A percentile compares a stretch with the other conserved stretches of the same genome.
Conservation (phyloP, 2,113 vertebrate genomes). For the Pimephales promelas region DNA sequence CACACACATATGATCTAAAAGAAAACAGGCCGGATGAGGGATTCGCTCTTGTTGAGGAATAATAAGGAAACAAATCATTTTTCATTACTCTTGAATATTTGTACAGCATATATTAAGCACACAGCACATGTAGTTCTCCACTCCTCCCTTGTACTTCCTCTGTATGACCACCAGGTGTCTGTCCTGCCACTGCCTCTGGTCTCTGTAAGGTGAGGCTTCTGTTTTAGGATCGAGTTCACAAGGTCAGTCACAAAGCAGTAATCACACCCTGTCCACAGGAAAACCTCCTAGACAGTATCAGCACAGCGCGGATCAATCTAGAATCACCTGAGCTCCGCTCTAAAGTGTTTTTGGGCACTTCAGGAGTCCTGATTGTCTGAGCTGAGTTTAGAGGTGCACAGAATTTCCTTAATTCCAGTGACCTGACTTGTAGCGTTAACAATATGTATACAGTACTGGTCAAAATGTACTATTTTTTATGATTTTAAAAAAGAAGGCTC, state of each 20-base stretch:
- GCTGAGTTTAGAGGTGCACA: background rate
- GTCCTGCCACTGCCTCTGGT: conserved; percentile 42
- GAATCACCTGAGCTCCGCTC: conserved; percentile 22
- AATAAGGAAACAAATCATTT: background rate
- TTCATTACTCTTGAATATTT: background rate
- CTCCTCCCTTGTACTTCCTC: conserved; percentile 7
- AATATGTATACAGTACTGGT: background rate
- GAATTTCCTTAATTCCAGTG: background rate
- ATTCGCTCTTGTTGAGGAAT: background rate
- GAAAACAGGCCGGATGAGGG: background rate
- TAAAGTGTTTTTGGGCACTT: conserved; percentile 3
- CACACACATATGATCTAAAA: background rate
- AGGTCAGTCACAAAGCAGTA: conserved; percentile 47
- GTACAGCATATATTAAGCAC: background rate
- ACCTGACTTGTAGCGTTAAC: background rate
- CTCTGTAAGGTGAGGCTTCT: conserved; percentile 29
- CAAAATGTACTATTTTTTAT: too few species aligned
- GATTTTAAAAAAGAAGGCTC: too few species aligned
- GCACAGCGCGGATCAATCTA: conserved; percentile 9
- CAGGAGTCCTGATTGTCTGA: conserved; percentile 1
- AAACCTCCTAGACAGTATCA: conserved; percentile 23
- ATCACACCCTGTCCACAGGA: conserved; percentile 29
- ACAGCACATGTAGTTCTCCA: background rate
- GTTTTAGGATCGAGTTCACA: conserved; percentile 45
- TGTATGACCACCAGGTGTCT: conserved; percentile 56